A percentile compares a stretch with the other conserved stretches of the same genome.
These are phyloP conservation scores for Aldabrachelys gigantea DNA, from an alignment of 2,113 vertebrate genomes.

Conservation along the genomic window DNA sequence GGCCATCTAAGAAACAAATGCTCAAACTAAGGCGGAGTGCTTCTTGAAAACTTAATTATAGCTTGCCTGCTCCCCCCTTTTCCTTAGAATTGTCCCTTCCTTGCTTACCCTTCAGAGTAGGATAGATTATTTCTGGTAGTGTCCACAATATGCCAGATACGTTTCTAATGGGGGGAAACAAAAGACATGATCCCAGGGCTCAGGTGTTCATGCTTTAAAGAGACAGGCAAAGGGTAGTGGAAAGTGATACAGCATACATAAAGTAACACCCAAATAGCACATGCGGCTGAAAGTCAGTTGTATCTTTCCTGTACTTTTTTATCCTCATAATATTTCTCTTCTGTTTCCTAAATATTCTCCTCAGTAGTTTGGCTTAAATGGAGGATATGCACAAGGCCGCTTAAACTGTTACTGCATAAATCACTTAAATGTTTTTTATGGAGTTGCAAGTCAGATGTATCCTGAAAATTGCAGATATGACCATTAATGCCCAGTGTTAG, in stretches of 20 bases:
- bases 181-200: neutral
- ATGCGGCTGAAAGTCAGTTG: neutral
- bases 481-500: neutral
- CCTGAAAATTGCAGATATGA: conserved; percentile 8
- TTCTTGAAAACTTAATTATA: neutral
- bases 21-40: neutral
- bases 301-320: neutral
- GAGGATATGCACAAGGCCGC: neutral
- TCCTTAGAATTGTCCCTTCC: neutral
- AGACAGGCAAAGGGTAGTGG: neutral
- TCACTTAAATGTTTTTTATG: neutral
- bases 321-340: neutral
- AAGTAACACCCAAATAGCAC: neutral
- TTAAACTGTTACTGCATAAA: neutral
- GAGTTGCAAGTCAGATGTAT: neutral
- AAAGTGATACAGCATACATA: neutral
- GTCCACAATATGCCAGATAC: neutral
- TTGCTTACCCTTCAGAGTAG: neutral
- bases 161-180: neutral
- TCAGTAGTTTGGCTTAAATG: neutral
- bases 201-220: neutral
- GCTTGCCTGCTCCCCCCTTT: neutral
- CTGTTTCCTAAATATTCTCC: neutral
- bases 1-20: neutral
- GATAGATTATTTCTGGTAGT: neutral